A percentile compares a stretch with the other conserved stretches of the same genome.
These are phyloP conservation scores for Diplodus puntazzo DNA, from an alignment of 2,797 vertebrate genomes.

Conservation along the genomic window DNA sequence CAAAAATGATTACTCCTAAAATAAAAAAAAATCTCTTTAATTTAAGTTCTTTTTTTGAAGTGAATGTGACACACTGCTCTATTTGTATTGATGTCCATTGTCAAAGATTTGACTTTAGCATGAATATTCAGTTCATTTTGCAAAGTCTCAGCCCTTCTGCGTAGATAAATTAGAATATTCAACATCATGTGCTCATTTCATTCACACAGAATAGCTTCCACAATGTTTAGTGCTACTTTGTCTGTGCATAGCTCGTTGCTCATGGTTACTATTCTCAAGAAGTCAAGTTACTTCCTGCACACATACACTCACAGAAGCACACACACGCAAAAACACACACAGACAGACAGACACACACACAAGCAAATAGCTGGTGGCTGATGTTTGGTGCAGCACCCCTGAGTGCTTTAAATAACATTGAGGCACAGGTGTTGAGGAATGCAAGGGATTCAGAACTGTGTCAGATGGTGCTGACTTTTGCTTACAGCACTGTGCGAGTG, in stretches of 20 bases:
- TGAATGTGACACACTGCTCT: neutral
- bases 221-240: conserved; percentile 40
- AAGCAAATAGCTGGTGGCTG: conserved; percentile 76
- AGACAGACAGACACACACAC: conserved; percentile 15
- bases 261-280: conserved; percentile 63
- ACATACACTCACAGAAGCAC: neutral
- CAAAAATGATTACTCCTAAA: neutral
- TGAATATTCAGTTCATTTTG: conserved; percentile 17
- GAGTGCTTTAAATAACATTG: conserved; percentile 81
- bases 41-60: neutral
- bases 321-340: conserved; percentile 6
- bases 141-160: conserved; percentile 9
- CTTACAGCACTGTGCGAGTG: conserved; percentile 79
- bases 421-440: conserved; percentile 82
- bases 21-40: neutral
- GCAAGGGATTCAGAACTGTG: conserved; percentile 74
- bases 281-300: conserved; percentile 48
- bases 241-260: conserved; percentile 49
- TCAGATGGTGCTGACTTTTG: conserved; percentile 81
- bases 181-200: conserved; percentile 18
- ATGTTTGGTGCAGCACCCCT: conserved; percentile 75
- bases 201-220: conserved; percentile 29
- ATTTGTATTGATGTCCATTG: neutral
- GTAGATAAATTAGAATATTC: neutral
- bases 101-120: neutral